Evolutionary conservation across 2,888 invertebrate genomes (phyloP), one percentile per base, ranked within the genome.

Genomic region (Gibbula magus): DNA sequence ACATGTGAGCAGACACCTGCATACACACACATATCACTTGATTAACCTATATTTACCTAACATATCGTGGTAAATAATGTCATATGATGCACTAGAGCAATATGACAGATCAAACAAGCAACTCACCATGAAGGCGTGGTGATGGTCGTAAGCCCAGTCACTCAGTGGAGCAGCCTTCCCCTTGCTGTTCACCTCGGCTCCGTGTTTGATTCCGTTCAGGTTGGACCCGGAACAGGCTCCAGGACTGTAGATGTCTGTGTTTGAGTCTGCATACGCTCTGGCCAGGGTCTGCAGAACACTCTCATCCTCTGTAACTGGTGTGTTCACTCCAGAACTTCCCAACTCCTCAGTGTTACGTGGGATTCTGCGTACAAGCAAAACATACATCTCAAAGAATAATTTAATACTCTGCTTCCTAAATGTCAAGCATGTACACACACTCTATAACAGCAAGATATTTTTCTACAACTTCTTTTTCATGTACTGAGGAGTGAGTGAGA

Each of bases 1-100:
- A 95, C 35, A 97, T 92, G 22, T 96, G 96, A 3, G 95, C 94
- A 0, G 96, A 95, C 75, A 96, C 94, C 90, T 93, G 82, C 4
- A 85, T 81, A 77, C 61, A n/a, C 35, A 75, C 25, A 35, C 35
- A 35, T 35, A 35, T 5, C 35, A 35, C 7, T 5, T 35, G 35
- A 35, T 35, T 35, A 5, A 35, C 35, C n/a, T n/a, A n/a, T n/a
- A n/a, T n/a, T n/a, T n/a, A n/a, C n/a, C n/a, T n/a, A n/a, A n/a
- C n/a, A n/a, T n/a, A n/a, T n/a, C n/a, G n/a, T n/a, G n/a, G n/a
- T n/a, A n/a, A n/a, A 20, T 29, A 22, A 3, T n/a, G 25, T 70
- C n/a, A 25, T 51, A 35, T 20, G 32, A 22, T 10, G 20, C 8
- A n/a, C 39, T 16, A 53, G 8, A 56, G 29, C n/a, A 0, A 56